These are phyloP conservation scores for Chrysocyon brachyurus DNA, from an alignment of 2,797 vertebrate species.

Conservation along the genomic window DNA sequence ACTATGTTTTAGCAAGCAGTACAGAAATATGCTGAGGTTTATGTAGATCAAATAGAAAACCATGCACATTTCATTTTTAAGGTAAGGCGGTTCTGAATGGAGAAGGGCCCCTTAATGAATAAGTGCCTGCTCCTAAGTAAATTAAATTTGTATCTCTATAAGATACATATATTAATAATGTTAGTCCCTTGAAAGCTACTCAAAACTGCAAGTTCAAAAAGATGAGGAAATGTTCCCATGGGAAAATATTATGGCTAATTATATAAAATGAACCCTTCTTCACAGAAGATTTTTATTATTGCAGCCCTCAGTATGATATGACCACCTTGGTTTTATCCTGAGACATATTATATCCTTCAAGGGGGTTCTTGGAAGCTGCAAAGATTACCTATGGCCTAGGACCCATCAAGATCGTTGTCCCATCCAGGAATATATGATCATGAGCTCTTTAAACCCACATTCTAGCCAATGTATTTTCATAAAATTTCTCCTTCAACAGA, in stretches of 20 bases:
- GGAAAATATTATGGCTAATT: background rate
- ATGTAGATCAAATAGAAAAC: background rate
- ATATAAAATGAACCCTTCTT: slow-evolving; percentile 15
- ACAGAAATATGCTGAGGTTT: background rate
- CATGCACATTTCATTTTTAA: background rate
- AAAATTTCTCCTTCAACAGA: background rate
- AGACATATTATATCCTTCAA: background rate
- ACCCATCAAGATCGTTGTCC: background rate
- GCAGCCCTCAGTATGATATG: background rate
- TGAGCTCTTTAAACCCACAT: background rate
- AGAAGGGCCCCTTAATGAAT: background rate
- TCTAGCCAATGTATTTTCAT: background rate
- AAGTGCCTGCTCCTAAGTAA: slow-evolving; percentile 13
- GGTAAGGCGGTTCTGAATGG: background rate
- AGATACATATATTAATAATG: background rate
- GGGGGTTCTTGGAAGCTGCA: background rate
- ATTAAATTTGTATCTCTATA: slow-evolving; percentile 4
- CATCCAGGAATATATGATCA: background rate
- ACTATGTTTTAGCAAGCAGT: background rate
- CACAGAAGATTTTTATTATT: background rate
- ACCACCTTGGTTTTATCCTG: background rate
- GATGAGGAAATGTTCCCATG: background rate
- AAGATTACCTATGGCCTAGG: background rate
- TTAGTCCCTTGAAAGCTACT: slow-evolving; percentile 11
- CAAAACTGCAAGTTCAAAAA: background rate